Evolutionary conservation across 2,888 invertebrate genomes (phyloP).

Genomic region (Girardia tigrina): DNA sequence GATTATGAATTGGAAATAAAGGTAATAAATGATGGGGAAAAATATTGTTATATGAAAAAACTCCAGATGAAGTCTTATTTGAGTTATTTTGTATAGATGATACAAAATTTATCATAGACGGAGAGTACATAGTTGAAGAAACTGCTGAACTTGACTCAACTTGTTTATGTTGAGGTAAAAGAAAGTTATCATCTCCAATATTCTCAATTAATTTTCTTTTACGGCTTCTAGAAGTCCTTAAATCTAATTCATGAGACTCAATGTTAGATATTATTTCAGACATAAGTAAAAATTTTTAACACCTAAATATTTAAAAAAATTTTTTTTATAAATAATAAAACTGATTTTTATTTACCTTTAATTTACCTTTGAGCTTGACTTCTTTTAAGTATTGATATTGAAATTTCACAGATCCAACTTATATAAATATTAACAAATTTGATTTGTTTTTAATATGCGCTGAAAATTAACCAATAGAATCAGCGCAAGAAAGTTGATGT

Average conservation of each 20-base stretch:
- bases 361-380: no score
- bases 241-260: background rate
- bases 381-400: no score
- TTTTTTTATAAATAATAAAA: background rate
- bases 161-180: background rate
- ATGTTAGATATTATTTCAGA: background rate
- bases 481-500: background rate
- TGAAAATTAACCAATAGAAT: background rate
- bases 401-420: background rate
- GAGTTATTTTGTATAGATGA: background rate
- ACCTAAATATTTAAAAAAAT: background rate
- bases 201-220: background rate
- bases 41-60: background rate
- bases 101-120: background rate
- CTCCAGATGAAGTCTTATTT: background rate
- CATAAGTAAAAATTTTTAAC: no score
- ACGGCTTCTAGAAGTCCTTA: background rate
- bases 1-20: slow-evolving; percentile 15
- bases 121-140: background rate
- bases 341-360: background rate
- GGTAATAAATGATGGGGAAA: background rate
- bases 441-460: slow-evolving; percentile 13
- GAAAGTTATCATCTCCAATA: background rate
- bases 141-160: background rate
- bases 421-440: background rate